Conservation (phyloP, 92 coral and sea anemone genomes). For the Galaxea fascicularis region DNA sequence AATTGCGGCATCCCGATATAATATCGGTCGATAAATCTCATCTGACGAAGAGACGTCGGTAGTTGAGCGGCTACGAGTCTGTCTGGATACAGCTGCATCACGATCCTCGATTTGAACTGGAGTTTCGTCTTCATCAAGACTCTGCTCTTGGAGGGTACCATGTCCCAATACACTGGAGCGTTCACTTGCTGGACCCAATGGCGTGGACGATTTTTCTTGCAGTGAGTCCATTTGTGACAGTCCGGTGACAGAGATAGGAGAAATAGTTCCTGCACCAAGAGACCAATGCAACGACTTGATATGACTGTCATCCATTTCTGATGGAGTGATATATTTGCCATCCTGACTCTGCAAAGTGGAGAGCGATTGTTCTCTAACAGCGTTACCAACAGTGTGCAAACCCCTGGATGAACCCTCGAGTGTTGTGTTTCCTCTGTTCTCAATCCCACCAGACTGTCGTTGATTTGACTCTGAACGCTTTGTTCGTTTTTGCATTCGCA, state of each 20-base stretch:
- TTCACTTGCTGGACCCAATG: slow-evolving; percentile 23
- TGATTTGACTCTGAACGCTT: neutral
- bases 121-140: slow-evolving; percentile 16
- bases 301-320: slow-evolving; percentile 30
- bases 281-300: slow-evolving; percentile 58
- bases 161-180: slow-evolving; percentile 8
- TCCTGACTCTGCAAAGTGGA: neutral
- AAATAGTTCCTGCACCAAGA: slow-evolving; percentile 45
- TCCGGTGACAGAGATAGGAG: slow-evolving; percentile 30
- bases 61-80: slow-evolving; percentile 27
- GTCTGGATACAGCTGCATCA: neutral
- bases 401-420: neutral
- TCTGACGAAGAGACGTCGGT: slow-evolving; percentile 72
- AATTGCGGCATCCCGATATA: slow-evolving; percentile 53
- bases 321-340: neutral
- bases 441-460: neutral
- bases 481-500: slow-evolving; percentile 32
- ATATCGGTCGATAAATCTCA: slow-evolving; percentile 51
- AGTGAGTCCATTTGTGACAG: slow-evolving; percentile 11
- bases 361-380: neutral
- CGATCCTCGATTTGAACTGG: slow-evolving; percentile 8
- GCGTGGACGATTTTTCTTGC: slow-evolving; percentile 23
- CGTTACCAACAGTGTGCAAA: neutral
- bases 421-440: neutral
- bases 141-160: slow-evolving; percentile 32